Percentiles rank a stretch among this genome's conserved stretches.
Evolutionary conservation across 2,113 vertebrate species (phyloP).

Genomic region (Urocitellus parryii): DNA sequence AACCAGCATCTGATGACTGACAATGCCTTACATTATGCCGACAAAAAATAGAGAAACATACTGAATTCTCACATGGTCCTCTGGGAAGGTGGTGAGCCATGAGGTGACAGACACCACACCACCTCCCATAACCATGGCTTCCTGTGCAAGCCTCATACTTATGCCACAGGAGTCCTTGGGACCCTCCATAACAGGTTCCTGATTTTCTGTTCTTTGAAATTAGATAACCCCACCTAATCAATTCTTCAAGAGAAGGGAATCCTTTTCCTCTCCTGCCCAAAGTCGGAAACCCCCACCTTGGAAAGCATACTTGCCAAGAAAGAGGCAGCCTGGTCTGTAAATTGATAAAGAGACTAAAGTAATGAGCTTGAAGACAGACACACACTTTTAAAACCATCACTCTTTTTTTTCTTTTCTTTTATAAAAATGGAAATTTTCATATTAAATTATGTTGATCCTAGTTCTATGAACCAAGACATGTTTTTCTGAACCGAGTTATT

Average conservation of each 20-base stretch:
- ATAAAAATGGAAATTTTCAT: slow-evolving; percentile 24
- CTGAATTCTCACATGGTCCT: not conserved
- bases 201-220: not conserved
- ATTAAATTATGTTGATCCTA: not conserved
- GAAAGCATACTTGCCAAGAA: not conserved
- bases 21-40: not conserved
- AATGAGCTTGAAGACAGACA: not conserved
- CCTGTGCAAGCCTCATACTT: not conserved
- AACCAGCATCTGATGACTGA: not conserved
- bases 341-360: not conserved
- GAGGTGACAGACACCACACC: not conserved
- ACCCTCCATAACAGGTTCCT: not conserved
- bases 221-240: not conserved
- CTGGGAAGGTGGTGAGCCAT: not conserved
- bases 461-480: not conserved
- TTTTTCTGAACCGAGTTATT: slow-evolving; percentile 17
- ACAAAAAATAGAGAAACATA: slow-evolving; percentile 7
- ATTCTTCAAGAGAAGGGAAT: not conserved
- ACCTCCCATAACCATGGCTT: not conserved
- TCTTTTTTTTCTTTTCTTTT: not conserved
- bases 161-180: not conserved
- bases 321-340: not conserved
- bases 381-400: not conserved
- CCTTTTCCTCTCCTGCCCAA: not conserved
- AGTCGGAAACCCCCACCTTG: not conserved